Base-by-base conservation (phyloP, 2,113 vertebrate genomes). In the Stigmatopora argus region DNA sequence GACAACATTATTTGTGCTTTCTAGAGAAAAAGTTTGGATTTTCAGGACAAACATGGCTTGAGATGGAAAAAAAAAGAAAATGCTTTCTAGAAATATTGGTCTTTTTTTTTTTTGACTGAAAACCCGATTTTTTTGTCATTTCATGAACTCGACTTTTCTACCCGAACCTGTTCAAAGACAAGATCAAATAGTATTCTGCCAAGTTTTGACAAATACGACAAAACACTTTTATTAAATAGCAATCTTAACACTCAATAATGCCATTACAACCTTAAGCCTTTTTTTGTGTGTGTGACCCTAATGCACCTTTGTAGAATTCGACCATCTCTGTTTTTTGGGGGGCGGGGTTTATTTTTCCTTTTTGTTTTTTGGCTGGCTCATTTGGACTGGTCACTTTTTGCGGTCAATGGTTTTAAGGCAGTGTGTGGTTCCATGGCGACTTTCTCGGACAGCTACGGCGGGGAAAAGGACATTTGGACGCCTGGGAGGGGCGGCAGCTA, bases 331-430 rank as follows among this genome's bases (percentile, higher is more conserved):
- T 75, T 69, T 67, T 71, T 63, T 73, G 67, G 74, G 70, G 64
- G 73, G 38, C 38, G 4, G 26, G 26, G 6, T 41, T 41, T 41
- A 41, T 41, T 41, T 64, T 74, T 81, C 56, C 64, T 26, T 70
- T 59, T 6, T n/a, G 17, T 7, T 61, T 61, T 45, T 61, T 45
- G 59, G 59, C 59, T 8, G 7, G 41, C 21, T 46, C n/a, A 45
- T 45, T 61, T 61, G n/a, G 21, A 45, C 59, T 61, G 59, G 59
- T 83, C 70, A 79, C 80, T 75, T 85, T 78, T 80, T 86, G 78
- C 82, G 84, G 84, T 89, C 86, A 84, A 80, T 80, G 86, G 83
- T 71, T 88, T 88, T 90, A 91, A 91, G 88, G 89, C 89, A 90
- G 87, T 84, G 82, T 87, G 85, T 87, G 83, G 86, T 88, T 86